Base-by-base conservation (phyloP, 2,888 invertebrate genomes). In the Clunio marinus region DNA sequence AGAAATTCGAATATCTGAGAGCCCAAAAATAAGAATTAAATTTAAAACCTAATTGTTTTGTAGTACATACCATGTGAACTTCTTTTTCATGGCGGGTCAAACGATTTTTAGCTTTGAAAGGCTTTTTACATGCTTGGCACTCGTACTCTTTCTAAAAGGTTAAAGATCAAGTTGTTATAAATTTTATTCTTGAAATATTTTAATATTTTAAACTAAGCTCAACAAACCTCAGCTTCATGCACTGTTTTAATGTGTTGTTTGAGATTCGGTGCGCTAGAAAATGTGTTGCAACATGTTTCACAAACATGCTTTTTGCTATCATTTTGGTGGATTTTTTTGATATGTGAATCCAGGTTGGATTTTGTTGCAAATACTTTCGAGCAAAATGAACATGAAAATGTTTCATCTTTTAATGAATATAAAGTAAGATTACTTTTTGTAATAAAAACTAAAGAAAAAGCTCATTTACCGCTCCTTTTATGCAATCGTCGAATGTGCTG, bases 71-170 rank as follows among this genome's bases (percentile, higher is more conserved):
- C 66, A 41, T 37, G 41, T 68, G 68, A 37, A 68, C 68, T 58
- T 68, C 58, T 27, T 58, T 57, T 32, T 68, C 68, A 27, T 68
- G 68, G 2, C 68, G 28, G 10, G 68, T 68, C 1, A 68, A 17
- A 3, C 58, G 68, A 58, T 68, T 68, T 58, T 68, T 68, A 13
- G 68, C 68, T 58, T 68, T 68, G 15, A 68, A 68, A 22, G 57
- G 68, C 20, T 58, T 57, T 41, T 68, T 68, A 8, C 68, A 68
- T 25, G 58, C 58, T 37, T 57, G 68, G 58, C 68, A 68, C 45
- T 68, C 68, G 25, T 20, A 68, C 41, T 57, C 57, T 10, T 20
- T 57, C 68, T 67, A 67, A 55, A 67, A 55, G 20, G 22, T 32
- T 45, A 13, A 7, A 45, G 32, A 45, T 45, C 7, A 45, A 15